A percentile compares a stretch with the other conserved stretches of the same genome.
Conservation (phyloP, 2,888 invertebrate species). For the Coleophora deauratella region DNA sequence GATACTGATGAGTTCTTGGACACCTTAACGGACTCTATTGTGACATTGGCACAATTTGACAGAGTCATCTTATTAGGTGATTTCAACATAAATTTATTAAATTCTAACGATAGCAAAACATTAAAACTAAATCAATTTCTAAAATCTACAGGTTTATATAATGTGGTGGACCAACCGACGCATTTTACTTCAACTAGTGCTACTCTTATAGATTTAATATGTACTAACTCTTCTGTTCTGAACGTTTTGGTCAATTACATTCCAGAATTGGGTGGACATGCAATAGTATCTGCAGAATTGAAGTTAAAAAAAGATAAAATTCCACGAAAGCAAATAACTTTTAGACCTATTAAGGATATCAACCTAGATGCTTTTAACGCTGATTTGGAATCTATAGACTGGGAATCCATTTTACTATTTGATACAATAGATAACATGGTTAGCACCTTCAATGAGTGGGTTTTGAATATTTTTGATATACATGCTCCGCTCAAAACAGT, state of each 20-base stretch:
- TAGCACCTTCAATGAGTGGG: too few relatives aligned
- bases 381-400: too few relatives aligned
- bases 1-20: neutral
- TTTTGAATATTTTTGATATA: too few relatives aligned
- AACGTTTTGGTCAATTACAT: neutral
- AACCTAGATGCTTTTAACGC: too few relatives aligned
- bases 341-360: too few relatives aligned
- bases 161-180: neutral
- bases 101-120: neutral
- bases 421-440: too few relatives aligned
- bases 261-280: neutral
- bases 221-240: neutral
- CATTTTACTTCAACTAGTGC: neutral
- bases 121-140: neutral
- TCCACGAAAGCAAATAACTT: too few relatives aligned
- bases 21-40: too few relatives aligned
- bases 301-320: too few relatives aligned
- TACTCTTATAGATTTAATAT: neutral
- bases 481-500: too few relatives aligned
- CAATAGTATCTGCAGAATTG: neutral
- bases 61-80: constrained; percentile 1
- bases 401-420: too few relatives aligned
- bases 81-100: neutral
- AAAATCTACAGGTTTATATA: neutral
- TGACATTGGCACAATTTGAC: neutral